Base-by-base conservation (phyloP, 2,113 vertebrate genomes). In the Ondatra zibethicus region DNA sequence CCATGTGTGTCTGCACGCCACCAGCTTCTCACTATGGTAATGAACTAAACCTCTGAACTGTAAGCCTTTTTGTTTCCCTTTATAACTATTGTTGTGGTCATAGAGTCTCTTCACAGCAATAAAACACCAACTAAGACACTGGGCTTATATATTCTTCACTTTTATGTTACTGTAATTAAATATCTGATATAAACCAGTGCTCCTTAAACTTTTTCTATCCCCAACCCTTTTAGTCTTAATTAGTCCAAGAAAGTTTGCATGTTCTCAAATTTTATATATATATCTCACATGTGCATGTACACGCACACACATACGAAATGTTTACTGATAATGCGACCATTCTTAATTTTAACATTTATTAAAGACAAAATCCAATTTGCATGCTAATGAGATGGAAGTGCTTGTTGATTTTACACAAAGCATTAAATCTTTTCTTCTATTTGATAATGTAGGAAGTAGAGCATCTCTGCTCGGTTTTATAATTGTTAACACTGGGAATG, bases 301-400 rank as follows among this genome's bases (percentile, higher is more conserved):
- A 76, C 9, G 13, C 23, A 50, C 13, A 78, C 3, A 42, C 36
- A 70, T 25, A 70, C 25, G 14, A 52, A 70, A 12, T 21, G 36
- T n/a, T 86, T 70, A 25, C 65, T 87, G 65, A 70, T 70, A 87
- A n/a, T 87, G 19, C 65, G 70, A 88, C 66, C 68, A 55, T 29
- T 72, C 86, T 88, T 72, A 72, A 88, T 88, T 88, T 88, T 88
- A 88, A 50, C 86, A 88, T 72, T 88, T 88, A 72, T 88, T 88
- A 88, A 72, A 55, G 66, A 88, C 86, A 88, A 72, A 88, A 55
- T 70, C 66, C 45, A 72, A 52, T 88, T 72, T 88, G 86, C 45
- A 88, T 88, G 66, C 66, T 70, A 72, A 72, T 72, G 86, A 52
- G 86, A 72, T 70, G 66, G 65, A 88, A 72, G 33, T 55, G 84